These are phyloP conservation scores for Drosophila takahashii DNA, from an alignment of 1,140 invertebrate genomes.

Conservation along the genomic window DNA sequence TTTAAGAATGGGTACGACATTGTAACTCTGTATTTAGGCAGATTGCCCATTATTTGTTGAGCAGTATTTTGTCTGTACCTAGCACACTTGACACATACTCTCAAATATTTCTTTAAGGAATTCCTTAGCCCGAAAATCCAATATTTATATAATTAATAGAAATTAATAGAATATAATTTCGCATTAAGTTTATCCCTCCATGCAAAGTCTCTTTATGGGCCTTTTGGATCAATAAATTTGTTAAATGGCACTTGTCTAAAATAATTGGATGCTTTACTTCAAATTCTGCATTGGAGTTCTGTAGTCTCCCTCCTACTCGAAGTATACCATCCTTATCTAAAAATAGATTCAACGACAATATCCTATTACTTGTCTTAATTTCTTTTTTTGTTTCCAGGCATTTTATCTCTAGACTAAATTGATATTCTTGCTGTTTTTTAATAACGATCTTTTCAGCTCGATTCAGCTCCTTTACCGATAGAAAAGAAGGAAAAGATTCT, in stretches of 20 bases:
- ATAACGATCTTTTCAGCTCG: neutral
- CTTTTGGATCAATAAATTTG: no score
- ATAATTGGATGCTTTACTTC: no score
- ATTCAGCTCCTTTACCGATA: slow-evolving; percentile 1
- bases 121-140: no score
- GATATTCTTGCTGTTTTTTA: slow-evolving; percentile 6
- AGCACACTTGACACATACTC: neutral
- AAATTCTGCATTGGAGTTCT: slow-evolving; percentile 6
- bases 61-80: slow-evolving; percentile 8
- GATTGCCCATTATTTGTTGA: slow-evolving; percentile 4
- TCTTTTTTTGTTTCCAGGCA: slow-evolving; percentile 6
- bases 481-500: neutral
- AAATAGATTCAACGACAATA: slow-evolving; percentile 8
- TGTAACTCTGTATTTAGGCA: neutral
- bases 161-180: no score
- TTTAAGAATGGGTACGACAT: neutral
- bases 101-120: no score
- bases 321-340: slow-evolving; percentile 3
- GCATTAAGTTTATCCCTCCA: no score
- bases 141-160: no score
- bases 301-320: slow-evolving; percentile 3
- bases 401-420: neutral
- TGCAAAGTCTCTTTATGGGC: no score
- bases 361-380: slow-evolving; percentile 7
- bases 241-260: no score